Evolutionary conservation across 2,113 vertebrate genomes (phyloP).

Genomic region (Cyprinodon brontotheroides): DNA sequence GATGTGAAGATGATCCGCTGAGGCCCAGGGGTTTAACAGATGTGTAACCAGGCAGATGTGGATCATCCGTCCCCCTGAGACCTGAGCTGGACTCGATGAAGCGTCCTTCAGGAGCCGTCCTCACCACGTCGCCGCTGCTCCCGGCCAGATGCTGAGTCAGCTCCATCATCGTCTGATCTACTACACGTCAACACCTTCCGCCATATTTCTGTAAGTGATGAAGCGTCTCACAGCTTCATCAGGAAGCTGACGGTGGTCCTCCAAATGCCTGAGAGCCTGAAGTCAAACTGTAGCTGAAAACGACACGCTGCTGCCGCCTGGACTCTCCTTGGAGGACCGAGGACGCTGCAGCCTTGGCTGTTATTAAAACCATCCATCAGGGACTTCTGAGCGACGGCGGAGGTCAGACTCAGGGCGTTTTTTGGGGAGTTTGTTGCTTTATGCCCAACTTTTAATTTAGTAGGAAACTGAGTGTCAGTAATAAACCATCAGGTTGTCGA

Average conservation of each 20-base stretch:
- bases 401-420: not conserved
- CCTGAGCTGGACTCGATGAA: not conserved
- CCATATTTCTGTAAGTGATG: slow-evolving; percentile 42
- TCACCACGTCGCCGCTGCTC: no score
- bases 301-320: not conserved
- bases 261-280: slow-evolving; percentile 3
- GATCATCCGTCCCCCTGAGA: slow-evolving; percentile 24
- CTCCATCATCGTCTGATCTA: slow-evolving; percentile 14
- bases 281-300: slow-evolving; percentile 2
- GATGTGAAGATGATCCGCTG: slow-evolving; percentile 23
- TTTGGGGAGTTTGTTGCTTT: no score
- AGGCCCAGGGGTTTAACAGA: slow-evolving; percentile 21
- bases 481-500: no score
- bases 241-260: slow-evolving; percentile 30
- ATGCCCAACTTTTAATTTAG: not conserved
- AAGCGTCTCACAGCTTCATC: slow-evolving; percentile 21
- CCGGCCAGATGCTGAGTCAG: not conserved
- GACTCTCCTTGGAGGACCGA: not conserved
- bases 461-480: not conserved
- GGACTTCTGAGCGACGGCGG: no score
- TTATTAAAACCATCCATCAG: not conserved
- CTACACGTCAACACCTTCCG: slow-evolving; percentile 47
- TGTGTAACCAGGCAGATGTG: slow-evolving; percentile 27
- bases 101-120: no score
- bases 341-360: not conserved